phyloP scores from a whole-genome alignment of 2,797 vertebrate genomes.

The Squalus acanthias region DNA sequence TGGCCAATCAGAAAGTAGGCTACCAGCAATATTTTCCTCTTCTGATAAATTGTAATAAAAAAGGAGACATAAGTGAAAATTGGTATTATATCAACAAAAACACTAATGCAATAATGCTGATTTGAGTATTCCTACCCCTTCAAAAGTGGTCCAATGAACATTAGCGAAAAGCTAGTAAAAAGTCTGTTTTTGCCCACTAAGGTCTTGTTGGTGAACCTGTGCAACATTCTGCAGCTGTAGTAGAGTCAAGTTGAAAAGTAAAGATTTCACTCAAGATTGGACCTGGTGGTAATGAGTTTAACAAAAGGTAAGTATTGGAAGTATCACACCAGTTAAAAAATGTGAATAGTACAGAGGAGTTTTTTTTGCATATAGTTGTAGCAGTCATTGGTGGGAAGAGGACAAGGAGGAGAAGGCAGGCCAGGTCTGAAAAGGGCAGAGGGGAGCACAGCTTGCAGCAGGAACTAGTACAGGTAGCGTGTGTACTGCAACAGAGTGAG shows the following conservation, averaged over 20 bases:
- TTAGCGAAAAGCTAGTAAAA: background rate
- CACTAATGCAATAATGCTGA: no score
- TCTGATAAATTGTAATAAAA: background rate
- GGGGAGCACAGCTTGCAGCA: background rate
- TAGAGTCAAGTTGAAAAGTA: background rate
- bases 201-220: background rate
- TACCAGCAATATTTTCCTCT: background rate
- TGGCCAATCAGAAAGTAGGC: constrained; percentile 17
- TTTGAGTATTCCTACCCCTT: background rate
- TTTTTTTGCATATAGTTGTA: background rate
- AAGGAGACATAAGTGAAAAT: background rate
- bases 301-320: background rate
- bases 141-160: background rate
- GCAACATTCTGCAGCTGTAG: background rate
- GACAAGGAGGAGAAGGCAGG: background rate
- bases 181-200: background rate
- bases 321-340: background rate
- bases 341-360: background rate
- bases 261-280: background rate
- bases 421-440: background rate
- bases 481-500: background rate
- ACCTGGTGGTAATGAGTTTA: background rate
- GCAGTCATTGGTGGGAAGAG: background rate
- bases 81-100: background rate
- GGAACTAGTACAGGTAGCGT: background rate